Evolutionary conservation across 2,113 vertebrate genomes (phyloP), one percentile per base, ranked within the genome.

Genomic region (Zosterops hypoxanthus): DNA sequence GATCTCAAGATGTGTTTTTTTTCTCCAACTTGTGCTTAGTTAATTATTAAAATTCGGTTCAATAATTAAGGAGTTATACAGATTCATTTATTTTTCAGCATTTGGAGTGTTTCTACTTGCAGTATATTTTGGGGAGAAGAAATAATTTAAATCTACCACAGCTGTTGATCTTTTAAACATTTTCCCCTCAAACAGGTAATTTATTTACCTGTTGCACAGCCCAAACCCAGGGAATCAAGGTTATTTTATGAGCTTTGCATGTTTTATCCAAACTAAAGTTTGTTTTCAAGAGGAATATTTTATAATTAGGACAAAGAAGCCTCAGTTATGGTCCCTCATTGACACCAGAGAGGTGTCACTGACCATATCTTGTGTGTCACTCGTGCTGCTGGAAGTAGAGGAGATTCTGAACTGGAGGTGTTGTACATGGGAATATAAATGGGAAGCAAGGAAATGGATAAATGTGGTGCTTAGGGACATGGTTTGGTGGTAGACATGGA

Each of bases 41-140:
- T 95, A 96, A 94, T 97, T 93, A 96, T 96, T 95, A 90, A 96
- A 95, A 95, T 89, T 87, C 2, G 94, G 24, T 73, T 97, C 69
- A 97, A 94, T 96, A 95, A 97, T 96, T 95, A 77, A 97, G 86
- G 49, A 78, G 63, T 93, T 92, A 77, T 34, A 83, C 72, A 91
- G 80, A 89, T 75, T 96, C 86, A 96, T 96, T 56, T 79, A 91
- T 96, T 96, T 97, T 96, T 96, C 61, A 97, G n/a, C 44, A 69
- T 94, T 94, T 75, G 55, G 90, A 96, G 63, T 79, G 71, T 92
- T 96, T 85, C 80, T 93, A 44, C 73, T 90, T 16, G 28, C 55
- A 75, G 41, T 90, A 83, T 29, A 63, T 94, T 90, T 90, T 6
- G 2, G 4, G 4, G 25, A 41, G 33, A 90, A 78, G 82, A 70